Percentiles rank a stretch among this genome's conserved stretches.
Conservation (phyloP, 2,888 invertebrate genomes). For the Melinaea menophilus region DNA sequence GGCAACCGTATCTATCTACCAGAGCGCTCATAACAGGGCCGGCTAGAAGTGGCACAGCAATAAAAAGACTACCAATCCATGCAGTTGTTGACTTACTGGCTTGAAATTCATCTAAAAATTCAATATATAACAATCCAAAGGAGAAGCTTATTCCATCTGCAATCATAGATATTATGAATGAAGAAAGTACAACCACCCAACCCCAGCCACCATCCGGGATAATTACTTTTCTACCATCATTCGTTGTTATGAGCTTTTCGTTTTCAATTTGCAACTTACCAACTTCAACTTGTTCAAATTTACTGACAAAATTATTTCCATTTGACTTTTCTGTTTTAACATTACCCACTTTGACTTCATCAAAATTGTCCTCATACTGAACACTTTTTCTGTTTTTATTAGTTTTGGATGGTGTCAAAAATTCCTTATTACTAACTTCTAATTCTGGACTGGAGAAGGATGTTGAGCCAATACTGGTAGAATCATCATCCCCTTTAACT, state of each 20-base stretch:
- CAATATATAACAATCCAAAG: constrained; percentile 92
- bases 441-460: constrained; percentile 66
- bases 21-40: constrained; percentile 91
- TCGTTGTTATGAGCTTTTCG: constrained; percentile 32
- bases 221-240: constrained; percentile 60
- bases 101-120: constrained; percentile 88
- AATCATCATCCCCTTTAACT: constrained; percentile 64
- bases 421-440: constrained; percentile 51
- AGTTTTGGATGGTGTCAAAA: constrained; percentile 23
- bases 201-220: constrained; percentile 93
- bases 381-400: constrained; percentile 29
- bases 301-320: constrained; percentile 24
- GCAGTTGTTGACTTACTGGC: constrained; percentile 91
- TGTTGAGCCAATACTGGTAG: constrained; percentile 50
- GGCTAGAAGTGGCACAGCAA: constrained; percentile 90
- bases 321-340: constrained; percentile 34
- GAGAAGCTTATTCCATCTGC: constrained; percentile 96
- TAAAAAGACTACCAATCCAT: constrained; percentile 93
- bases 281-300: constrained; percentile 45
- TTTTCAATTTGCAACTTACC: constrained; percentile 37
- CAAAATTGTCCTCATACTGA: constrained; percentile 28
- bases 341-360: constrained; percentile 34
- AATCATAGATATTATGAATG: constrained; percentile 90
- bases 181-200: constrained; percentile 92
- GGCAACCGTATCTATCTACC: constrained; percentile 91